Evolutionary conservation across 2,113 vertebrate genomes (phyloP).

Genomic region (rabbit (Oryctolagus cuniculus)): DNA sequence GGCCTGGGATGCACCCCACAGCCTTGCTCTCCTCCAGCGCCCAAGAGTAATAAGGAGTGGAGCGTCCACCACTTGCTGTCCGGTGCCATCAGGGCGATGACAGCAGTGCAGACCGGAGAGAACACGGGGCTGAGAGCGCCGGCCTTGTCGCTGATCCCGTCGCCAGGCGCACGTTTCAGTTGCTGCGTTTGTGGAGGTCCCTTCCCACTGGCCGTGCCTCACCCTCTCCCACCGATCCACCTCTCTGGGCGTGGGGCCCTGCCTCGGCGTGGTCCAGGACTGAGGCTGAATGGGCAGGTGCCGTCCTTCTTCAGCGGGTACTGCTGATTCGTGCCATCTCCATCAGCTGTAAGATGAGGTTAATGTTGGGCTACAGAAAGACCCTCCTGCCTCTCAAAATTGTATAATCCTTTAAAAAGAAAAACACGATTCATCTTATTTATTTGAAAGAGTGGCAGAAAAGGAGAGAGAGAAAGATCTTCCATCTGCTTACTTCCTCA

Average conservation of each 20-base stretch:
- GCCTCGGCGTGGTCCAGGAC: not conserved
- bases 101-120: fast-evolving
- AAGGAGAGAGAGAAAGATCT: too few relatives aligned
- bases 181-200: not conserved
- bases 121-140: fast-evolving
- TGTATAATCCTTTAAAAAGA: too few relatives aligned
- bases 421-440: too few relatives aligned
- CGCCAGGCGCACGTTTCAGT: not conserved
- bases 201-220: not conserved
- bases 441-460: too few relatives aligned
- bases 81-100: fast-evolving
- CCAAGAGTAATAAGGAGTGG: not conserved
- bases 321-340: fast-evolving
- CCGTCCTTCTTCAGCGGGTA: fast-evolving
- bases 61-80: fast-evolving
- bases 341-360: not conserved
- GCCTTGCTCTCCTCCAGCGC: not conserved
- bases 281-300: fast-evolving
- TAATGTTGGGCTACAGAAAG: not conserved
- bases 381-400: not conserved
- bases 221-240: fast-evolving
- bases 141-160: not conserved
- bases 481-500: too few relatives aligned
- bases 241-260: not conserved
- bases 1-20: not conserved